Conservation (phyloP, 2,113 vertebrate genomes). For the Ariopsis seemanni region DNA sequence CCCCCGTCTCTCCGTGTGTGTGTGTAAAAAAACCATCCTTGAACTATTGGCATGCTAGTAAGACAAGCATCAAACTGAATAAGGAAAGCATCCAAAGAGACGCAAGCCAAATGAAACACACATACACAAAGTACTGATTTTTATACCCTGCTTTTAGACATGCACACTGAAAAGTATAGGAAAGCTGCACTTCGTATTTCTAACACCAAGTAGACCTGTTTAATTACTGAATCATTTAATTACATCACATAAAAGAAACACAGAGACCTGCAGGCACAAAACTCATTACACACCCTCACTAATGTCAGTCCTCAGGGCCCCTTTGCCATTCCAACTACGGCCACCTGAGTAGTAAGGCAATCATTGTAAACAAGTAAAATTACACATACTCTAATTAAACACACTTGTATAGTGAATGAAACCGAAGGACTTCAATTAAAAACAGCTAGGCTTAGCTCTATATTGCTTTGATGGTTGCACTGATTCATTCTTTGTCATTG, state of each 20-base stretch:
- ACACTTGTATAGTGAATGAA: neutral
- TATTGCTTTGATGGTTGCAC: neutral
- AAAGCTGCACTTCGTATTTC: neutral
- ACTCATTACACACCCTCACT: neutral
- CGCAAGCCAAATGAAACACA: slow-evolving; percentile 15
- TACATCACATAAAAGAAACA: neutral
- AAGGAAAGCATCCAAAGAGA: slow-evolving; percentile 26
- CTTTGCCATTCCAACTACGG: neutral
- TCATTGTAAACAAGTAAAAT: neutral
- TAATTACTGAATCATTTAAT: slow-evolving; percentile 12
- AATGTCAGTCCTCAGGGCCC: neutral
- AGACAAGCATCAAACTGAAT: slow-evolving; percentile 43
- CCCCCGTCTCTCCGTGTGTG: neutral
- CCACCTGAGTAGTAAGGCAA: neutral
- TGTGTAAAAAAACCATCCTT: slow-evolving; percentile 29
- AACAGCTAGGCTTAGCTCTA: neutral
- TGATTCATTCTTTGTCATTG: neutral
- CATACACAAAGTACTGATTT: neutral
- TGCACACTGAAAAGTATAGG: neutral
- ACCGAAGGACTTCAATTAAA: neutral
- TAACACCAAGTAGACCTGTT: neutral
- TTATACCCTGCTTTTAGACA: slow-evolving; percentile 14
- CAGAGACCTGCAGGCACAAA: neutral
- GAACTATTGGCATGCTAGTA: slow-evolving; percentile 46
- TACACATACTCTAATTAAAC: neutral